Conservation (phyloP, 1,140 invertebrate species). For the Caenorhabditis tropicalis region DNA sequence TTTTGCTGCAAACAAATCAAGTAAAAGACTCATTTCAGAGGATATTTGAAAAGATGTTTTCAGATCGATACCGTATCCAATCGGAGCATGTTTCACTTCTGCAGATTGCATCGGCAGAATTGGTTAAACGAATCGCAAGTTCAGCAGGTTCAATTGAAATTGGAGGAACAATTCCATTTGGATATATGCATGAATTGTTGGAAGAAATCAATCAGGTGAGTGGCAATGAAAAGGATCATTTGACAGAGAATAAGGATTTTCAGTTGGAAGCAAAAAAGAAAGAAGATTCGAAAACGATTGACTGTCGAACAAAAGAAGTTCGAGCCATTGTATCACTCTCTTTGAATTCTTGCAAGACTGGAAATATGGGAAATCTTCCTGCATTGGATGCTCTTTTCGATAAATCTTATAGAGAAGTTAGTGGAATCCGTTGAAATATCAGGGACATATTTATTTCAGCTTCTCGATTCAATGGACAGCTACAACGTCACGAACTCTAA, state of each 20-base stretch:
- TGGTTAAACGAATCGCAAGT: constrained; percentile 11
- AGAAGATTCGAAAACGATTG: constrained; percentile 3
- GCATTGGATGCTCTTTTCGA: constrained; percentile 13
- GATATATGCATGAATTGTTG: constrained; percentile 18
- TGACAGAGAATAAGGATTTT: too few species aligned
- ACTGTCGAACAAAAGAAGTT: constrained; percentile 21
- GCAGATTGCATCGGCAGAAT: constrained; percentile 30
- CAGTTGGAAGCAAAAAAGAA: constrained; percentile 11
- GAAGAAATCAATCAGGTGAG: background rate
- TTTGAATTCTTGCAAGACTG: constrained; percentile 9
- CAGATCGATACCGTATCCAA: constrained; percentile 54
- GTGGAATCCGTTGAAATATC: too few species aligned
- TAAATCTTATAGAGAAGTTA: constrained; percentile 15
- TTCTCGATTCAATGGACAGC: constrained; percentile 29
- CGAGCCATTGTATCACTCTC: background rate
- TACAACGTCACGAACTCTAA: background rate
- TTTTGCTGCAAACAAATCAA: constrained; percentile 52
- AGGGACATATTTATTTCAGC: too few species aligned
- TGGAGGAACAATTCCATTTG: constrained; percentile 15
- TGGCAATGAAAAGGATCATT: background rate
- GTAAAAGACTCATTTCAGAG: background rate
- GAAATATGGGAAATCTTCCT: constrained; percentile 5
- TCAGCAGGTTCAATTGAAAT: background rate
- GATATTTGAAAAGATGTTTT: background rate
- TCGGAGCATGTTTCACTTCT: constrained; percentile 46